These are phyloP conservation scores for Eolophus roseicapilla DNA, from an alignment of 2,113 vertebrate species.

Conservation along the genomic window DNA sequence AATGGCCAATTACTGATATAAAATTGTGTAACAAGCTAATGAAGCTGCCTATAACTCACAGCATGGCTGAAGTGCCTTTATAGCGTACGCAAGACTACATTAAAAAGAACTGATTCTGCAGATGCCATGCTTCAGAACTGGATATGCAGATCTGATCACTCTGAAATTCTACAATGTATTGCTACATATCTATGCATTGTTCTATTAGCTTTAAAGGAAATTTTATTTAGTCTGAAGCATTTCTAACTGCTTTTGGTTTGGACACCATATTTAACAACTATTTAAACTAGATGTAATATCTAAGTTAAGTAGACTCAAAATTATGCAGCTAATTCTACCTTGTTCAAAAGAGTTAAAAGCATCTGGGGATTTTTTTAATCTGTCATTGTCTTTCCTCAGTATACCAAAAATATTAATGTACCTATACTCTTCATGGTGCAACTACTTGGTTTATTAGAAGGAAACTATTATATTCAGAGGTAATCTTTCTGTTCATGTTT, in stretches of 20 bases:
- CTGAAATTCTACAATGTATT: not conserved
- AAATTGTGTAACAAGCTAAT: not conserved
- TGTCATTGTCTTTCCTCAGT: not conserved
- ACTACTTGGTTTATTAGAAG: not conserved
- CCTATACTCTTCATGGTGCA: not conserved
- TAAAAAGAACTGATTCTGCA: not conserved
- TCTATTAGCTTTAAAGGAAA: not conserved
- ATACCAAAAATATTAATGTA: not conserved
- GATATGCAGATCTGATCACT: not conserved
- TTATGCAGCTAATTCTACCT: slow-evolving; percentile 17
- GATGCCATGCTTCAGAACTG: not conserved
- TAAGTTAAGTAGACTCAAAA: not conserved
- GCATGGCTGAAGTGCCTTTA: not conserved
- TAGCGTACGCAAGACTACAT: not conserved
- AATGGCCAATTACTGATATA: not conserved
- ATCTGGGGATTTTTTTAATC: not conserved
- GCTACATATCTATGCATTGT: not conserved
- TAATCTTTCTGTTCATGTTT: not conserved
- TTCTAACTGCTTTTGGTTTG: not conserved
- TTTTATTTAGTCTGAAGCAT: not conserved
- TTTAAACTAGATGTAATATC: not conserved
- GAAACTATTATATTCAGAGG: not conserved
- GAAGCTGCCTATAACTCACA: not conserved
- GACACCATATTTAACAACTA: not conserved
- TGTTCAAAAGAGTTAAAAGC: not conserved